A percentile compares a stretch with the other conserved stretches of the same genome.
These are phyloP conservation scores for Antheraea pernyi DNA, from an alignment of 1,140 invertebrate genomes.

Conservation along the genomic window DNA sequence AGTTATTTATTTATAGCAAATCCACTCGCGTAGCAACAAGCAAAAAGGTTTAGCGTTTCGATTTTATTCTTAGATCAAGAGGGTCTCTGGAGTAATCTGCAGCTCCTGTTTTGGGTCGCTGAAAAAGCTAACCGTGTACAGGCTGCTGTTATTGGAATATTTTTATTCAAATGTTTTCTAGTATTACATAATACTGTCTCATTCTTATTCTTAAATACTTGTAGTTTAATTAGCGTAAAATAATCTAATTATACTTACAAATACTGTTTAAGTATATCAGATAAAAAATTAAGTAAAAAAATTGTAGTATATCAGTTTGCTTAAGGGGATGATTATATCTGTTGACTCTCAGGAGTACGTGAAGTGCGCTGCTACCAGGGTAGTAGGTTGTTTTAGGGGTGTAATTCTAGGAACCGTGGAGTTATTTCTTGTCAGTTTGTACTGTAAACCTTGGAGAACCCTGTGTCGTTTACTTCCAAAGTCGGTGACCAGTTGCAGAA, in stretches of 20 bases:
- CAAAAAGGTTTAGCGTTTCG: neutral
- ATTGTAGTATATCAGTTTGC: conserved; percentile 19
- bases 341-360: too few relatives aligned
- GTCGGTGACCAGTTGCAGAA: too few relatives aligned
- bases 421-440: too few relatives aligned
- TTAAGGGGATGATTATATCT: conserved; percentile 21
- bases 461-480: too few relatives aligned
- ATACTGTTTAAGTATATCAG: neutral
- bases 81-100: conserved; percentile 59
- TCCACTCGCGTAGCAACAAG: too few relatives aligned
- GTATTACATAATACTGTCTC: neutral
- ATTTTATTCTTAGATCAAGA: conserved; percentile 32
- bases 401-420: too few relatives aligned
- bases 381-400: too few relatives aligned
- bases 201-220: neutral
- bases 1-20: too few relatives aligned
- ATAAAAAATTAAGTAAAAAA: conserved; percentile 17
- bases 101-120: conserved; percentile 61
- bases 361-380: too few relatives aligned
- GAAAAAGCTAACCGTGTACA: conserved; percentile 65
- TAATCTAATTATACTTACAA: conserved; percentile 53
- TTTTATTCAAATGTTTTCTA: neutral
- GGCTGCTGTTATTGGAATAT: conserved; percentile 37
- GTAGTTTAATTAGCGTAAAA: conserved; percentile 21
- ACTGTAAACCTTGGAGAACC: too few relatives aligned